Evolutionary conservation across 1,140 invertebrate genomes (phyloP).

Genomic region (Drosophila kikkawai): DNA sequence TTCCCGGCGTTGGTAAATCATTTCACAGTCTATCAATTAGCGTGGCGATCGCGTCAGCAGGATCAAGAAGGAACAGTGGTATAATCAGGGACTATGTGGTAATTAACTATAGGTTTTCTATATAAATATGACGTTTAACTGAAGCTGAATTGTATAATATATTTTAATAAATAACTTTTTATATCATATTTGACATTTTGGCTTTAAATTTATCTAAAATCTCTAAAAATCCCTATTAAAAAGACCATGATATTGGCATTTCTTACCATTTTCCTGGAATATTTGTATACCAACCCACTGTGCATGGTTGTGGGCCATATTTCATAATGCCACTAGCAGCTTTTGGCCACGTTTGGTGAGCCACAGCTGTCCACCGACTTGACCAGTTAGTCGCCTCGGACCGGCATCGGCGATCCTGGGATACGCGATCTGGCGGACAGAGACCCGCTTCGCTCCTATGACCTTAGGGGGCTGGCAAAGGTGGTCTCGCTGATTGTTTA

Average conservation of each 20-base stretch:
- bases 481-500: slow-evolving; percentile 82
- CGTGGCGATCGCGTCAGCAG: slow-evolving; percentile 57
- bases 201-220: too few species aligned
- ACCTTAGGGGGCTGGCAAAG: slow-evolving; percentile 81
- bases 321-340: slow-evolving; percentile 56
- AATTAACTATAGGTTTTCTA: not conserved
- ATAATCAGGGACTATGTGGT: not conserved
- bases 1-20: slow-evolving; percentile 68
- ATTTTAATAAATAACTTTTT: not conserved
- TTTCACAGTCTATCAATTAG: slow-evolving; percentile 84
- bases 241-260: too few species aligned
- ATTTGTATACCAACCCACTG: slow-evolving; percentile 21
- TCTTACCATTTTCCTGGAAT: too few species aligned
- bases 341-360: slow-evolving; percentile 37
- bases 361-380: slow-evolving; percentile 48
- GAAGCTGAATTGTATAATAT: too few species aligned
- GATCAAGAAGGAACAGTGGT: slow-evolving; percentile 42
- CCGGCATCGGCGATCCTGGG: not conserved
- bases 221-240: too few species aligned
- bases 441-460: slow-evolving; percentile 50
- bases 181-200: too few species aligned
- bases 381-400: slow-evolving; percentile 27
- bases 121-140: not conserved
- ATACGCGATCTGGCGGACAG: slow-evolving; percentile 44
- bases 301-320: slow-evolving; percentile 55